These are phyloP conservation scores for Hozukius guyotensis DNA, from an alignment of 2,797 vertebrate genomes.

Conservation along the genomic window DNA sequence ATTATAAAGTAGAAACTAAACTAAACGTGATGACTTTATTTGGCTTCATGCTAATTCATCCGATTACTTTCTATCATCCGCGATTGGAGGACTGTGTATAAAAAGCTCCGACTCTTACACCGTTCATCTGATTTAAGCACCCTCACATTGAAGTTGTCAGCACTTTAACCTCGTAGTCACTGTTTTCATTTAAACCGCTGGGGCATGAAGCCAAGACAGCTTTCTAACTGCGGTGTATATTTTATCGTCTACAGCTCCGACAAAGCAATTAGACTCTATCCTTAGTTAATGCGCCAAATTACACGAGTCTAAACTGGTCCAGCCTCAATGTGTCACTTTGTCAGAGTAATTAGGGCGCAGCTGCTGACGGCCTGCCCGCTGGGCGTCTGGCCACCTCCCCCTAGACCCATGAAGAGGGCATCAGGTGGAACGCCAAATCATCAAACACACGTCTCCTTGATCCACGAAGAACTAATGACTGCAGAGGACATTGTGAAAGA, in stretches of 20 bases:
- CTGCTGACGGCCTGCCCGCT: slow-evolving; percentile 18
- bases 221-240: not conserved
- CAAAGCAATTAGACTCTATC: slow-evolving; percentile 16
- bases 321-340: slow-evolving; percentile 49
- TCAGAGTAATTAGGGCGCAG: slow-evolving; percentile 41
- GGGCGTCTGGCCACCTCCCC: slow-evolving; percentile 28
- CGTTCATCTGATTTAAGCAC: not conserved
- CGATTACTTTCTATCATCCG: not conserved
- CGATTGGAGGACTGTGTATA: no score
- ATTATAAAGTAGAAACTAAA: not conserved
- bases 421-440: slow-evolving; percentile 27
- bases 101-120: not conserved
- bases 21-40: not conserved
- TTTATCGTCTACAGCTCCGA: not conserved
- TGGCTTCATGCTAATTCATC: not conserved
- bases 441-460: slow-evolving; percentile 9
- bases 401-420: not conserved
- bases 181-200: not conserved
- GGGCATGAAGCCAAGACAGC: not conserved
- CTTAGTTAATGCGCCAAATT: not conserved
- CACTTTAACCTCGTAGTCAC: not conserved
- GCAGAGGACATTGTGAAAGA: slow-evolving; percentile 7
- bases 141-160: not conserved
- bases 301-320: not conserved
- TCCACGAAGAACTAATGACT: not conserved